These are phyloP conservation scores for Uloborus plumipes DNA, from an alignment of 2,888 invertebrate species.

Conservation along the genomic window DNA sequence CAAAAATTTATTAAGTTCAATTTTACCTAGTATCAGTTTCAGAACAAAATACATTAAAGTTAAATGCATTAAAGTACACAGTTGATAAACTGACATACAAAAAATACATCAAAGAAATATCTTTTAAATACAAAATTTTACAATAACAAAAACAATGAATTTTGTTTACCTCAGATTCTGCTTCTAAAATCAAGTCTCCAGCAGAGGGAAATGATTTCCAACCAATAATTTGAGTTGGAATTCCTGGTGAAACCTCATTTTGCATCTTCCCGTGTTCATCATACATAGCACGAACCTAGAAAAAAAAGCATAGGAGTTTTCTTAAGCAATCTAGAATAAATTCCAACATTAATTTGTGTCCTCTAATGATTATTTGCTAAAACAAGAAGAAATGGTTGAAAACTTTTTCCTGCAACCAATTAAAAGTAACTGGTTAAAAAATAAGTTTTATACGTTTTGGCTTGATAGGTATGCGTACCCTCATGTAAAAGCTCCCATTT, in stretches of 20 bases:
- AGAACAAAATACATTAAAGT: no score
- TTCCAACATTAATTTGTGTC: neutral
- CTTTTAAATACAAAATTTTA: no score
- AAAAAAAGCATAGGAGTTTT: neutral
- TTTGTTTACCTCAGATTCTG: constrained; percentile 78
- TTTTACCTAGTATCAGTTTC: no score
- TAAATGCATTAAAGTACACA: no score
- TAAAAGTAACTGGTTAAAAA: no score
- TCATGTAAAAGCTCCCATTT: no score
- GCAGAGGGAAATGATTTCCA: constrained; percentile 91
- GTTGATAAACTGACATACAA: no score
- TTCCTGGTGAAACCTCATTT: constrained; percentile 81
- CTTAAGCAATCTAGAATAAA: neutral
- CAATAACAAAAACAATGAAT: no score
- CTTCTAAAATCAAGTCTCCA: constrained; percentile 89
- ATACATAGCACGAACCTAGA: constrained; percentile 79
- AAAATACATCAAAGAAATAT: no score
- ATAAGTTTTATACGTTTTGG: no score
- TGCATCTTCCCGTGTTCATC: constrained; percentile 82
- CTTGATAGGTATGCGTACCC: no score
- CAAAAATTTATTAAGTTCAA: no score
- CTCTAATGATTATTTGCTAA: neutral
- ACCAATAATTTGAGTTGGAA: constrained; percentile 88
- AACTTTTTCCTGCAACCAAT: neutral
- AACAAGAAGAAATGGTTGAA: neutral